These are phyloP conservation scores for Chunga burmeisteri DNA, from an alignment of 2,113 vertebrate genomes.

Conservation along the genomic window DNA sequence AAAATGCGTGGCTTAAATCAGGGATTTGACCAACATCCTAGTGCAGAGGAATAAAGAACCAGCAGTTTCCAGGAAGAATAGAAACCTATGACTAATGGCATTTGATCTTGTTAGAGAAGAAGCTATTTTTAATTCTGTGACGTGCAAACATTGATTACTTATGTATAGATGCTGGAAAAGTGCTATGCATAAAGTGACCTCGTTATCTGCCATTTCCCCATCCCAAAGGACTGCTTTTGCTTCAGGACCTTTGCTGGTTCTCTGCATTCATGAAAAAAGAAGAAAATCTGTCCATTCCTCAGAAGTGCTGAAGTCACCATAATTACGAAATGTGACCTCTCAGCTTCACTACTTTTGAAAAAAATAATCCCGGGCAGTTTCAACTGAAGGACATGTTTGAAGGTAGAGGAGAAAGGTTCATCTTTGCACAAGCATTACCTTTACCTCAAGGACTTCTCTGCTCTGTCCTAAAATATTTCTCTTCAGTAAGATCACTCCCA, in stretches of 20 bases:
- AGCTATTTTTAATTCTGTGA: slow-evolving; percentile 59
- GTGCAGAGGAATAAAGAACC: background rate
- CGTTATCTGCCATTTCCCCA: background rate
- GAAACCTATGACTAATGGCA: slow-evolving; percentile 32
- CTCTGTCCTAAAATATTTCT: background rate
- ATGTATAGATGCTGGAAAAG: background rate
- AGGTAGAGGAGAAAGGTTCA: background rate
- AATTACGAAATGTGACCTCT: background rate
- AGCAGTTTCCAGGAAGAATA: background rate
- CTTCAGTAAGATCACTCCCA: background rate
- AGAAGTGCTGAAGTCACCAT: background rate
- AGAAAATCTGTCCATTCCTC: background rate
- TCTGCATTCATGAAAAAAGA: background rate
- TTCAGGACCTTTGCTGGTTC: background rate
- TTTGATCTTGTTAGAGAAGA: slow-evolving; percentile 15
- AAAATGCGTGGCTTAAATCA: background rate
- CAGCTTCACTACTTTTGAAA: background rate
- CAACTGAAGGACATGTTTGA: background rate
- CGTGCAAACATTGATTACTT: slow-evolving; percentile 34
- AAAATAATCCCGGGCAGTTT: background rate
- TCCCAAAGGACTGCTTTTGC: background rate
- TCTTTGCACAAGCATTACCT: background rate
- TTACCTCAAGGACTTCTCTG: background rate
- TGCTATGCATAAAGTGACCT: background rate
- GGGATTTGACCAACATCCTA: background rate